These are phyloP conservation scores for Drosophila nasuta DNA, from an alignment of 1,140 invertebrate genomes.

Conservation along the genomic window DNA sequence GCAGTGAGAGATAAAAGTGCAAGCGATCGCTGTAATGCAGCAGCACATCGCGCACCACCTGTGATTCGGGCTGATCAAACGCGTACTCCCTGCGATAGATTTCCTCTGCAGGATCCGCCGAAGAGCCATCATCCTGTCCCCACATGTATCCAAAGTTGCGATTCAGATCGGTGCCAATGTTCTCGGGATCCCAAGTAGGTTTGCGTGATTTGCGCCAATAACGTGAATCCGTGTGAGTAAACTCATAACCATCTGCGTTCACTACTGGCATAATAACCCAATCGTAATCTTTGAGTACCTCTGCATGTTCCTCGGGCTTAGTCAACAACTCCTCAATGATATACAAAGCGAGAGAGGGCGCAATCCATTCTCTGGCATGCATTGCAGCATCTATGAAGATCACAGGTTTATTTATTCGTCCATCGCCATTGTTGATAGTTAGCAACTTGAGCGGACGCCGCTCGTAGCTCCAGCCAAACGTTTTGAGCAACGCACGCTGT, in stretches of 20 bases:
- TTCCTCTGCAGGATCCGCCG: constrained; percentile 87
- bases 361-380: constrained; percentile 91
- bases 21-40: constrained; percentile 86
- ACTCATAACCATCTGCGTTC: constrained; percentile 86
- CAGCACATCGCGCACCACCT: constrained; percentile 85
- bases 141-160: constrained; percentile 89
- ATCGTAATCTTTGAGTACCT: constrained; percentile 86
- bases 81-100: constrained; percentile 88
- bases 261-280: constrained; percentile 87
- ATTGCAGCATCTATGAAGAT: constrained; percentile 87
- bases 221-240: constrained; percentile 75
- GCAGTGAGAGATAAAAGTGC: constrained; percentile 89
- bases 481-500: constrained; percentile 83
- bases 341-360: constrained; percentile 88
- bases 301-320: constrained; percentile 84
- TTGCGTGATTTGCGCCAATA: constrained; percentile 86
- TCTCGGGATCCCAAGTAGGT: constrained; percentile 37
- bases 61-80: constrained; percentile 90
- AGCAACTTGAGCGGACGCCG: constrained; percentile 86
- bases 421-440: constrained; percentile 85
- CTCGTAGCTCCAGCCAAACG: constrained; percentile 85
- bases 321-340: constrained; percentile 88
- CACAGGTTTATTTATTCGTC: constrained; percentile 84
- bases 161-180: constrained; percentile 87
- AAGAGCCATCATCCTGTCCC: constrained; percentile 87